Evolutionary conservation across 2,797 vertebrate genomes (phyloP).

Genomic region (Chiroxiphia lanceolata): DNA sequence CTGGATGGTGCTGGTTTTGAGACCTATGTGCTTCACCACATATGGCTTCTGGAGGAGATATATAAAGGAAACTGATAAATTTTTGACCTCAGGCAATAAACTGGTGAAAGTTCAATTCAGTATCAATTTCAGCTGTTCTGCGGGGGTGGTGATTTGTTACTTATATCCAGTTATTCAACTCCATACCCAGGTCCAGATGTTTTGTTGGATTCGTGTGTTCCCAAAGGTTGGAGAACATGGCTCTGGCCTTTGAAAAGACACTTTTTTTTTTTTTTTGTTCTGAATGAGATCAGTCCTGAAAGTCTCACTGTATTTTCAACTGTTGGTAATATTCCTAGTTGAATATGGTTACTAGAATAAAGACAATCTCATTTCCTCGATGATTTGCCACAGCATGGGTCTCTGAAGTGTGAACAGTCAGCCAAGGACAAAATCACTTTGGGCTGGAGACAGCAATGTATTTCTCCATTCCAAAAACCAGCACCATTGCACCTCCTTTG

Average conservation of each 20-base stretch:
- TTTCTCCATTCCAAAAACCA: background rate
- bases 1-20: background rate
- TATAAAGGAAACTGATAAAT: background rate
- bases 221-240: background rate
- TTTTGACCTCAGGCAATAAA: background rate
- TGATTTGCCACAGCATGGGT: background rate
- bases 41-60: background rate
- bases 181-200: conserved; percentile 27
- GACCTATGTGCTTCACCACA: background rate
- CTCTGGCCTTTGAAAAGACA: background rate
- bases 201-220: conserved; percentile 22
- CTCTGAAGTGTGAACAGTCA: background rate
- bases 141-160: background rate
- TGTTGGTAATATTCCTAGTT: background rate
- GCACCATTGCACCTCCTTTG: background rate
- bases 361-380: background rate
- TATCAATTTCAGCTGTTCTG: conserved; percentile 16
- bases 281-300: background rate
- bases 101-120: conserved; percentile 19
- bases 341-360: background rate
- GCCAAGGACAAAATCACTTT: background rate
- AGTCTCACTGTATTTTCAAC: background rate
- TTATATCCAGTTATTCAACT: background rate
- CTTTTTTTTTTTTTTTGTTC: background rate
- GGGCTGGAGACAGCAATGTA: background rate